Base-by-base conservation (phyloP, 2,888 invertebrate species). In the Acronicta alni region DNA sequence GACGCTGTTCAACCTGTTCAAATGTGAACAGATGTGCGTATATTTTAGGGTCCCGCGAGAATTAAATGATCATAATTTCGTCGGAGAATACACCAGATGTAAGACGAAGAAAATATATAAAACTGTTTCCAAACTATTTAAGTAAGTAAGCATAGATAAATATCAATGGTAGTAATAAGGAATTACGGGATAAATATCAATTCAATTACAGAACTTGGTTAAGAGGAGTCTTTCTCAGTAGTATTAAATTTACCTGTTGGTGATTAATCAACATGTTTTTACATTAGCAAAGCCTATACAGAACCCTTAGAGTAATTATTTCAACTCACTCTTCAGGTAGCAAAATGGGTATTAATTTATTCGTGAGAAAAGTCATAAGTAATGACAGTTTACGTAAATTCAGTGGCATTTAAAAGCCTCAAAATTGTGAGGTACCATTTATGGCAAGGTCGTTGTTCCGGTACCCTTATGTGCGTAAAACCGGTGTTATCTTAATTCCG, bases 1-100 rank as follows among this genome's bases (percentile, higher is more conserved):
- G 56, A 62, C 53, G 53, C 41, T 65, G 56, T 23, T 55, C 38
- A 74, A 75, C 77, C 71, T 70, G 75, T 74, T 75, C 41, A 35
- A 43, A 46, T 60, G 51, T 48, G 43, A 53, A 67, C 60, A 43
- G 43, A 59, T 75, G 58, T 45, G 55, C 60, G 53, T 54, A 59
- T 39, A 46, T 37, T 62, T 67, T 58, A 53, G 63, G 46, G 58
- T 47, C 44, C 73, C n/a, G 26, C 30, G 26, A 42, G n/a, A 17
- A 20, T 17, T 1, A 14, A 17, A 15, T 15, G n/a, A n/a, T n/a
- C n/a, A n/a, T n/a, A n/a, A n/a, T n/a, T n/a, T n/a, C n/a, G n/a
- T n/a, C n/a, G n/a, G n/a, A n/a, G n/a, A n/a, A n/a, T n/a, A 26
- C 3, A 8, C 9, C 1, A 2, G 26, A 26, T 7, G 7, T 1